A percentile compares a stretch with the other conserved stretches of the same genome.
Evolutionary conservation across 2,888 invertebrate genomes (phyloP).

Genomic region (Drosophila cracens): DNA sequence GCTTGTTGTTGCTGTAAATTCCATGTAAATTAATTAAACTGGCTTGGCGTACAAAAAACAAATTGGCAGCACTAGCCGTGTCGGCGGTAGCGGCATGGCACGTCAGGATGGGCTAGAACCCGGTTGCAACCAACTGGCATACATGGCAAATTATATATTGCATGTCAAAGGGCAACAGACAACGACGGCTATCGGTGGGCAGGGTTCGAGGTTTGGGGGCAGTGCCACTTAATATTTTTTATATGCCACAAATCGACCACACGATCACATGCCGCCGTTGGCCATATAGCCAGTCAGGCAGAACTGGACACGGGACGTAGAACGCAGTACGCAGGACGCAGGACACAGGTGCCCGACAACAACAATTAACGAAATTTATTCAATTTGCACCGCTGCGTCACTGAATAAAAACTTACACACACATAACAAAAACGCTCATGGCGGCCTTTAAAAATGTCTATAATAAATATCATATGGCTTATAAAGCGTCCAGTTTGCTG

Average conservation of each 20-base stretch:
- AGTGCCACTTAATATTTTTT: conserved; percentile 80
- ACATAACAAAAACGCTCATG: conserved; percentile 4
- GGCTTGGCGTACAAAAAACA: conserved; percentile 75
- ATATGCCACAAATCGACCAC: conserved; percentile 80
- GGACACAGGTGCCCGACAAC: conserved; percentile 70
- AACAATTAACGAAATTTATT: conserved; percentile 80
- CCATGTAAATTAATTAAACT: conserved; percentile 81
- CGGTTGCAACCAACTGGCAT: conserved; percentile 52
- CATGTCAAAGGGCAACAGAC: conserved; percentile 79
- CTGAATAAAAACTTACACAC: conserved; percentile 44
- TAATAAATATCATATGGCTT: conserved; percentile 64
- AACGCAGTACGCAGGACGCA: conserved; percentile 13
- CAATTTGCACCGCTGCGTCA: conserved; percentile 66
- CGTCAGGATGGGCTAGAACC: conserved; percentile 48
- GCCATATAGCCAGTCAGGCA: conserved; percentile 46
- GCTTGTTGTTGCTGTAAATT: conserved; percentile 70
- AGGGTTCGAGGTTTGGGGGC: conserved; percentile 3
- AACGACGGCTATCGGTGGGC: conserved; percentile 21
- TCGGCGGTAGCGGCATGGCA: conserved; percentile 42
- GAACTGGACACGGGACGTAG: conserved; percentile 15
- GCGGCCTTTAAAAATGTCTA: conserved; percentile 52
- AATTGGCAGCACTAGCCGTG: conserved; percentile 69
- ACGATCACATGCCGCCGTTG: conserved; percentile 70
- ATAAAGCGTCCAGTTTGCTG: conserved; percentile 29
- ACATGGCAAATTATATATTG: conserved; percentile 78